phyloP scores from a whole-genome alignment of 2,888 invertebrate species.

The Leucoptera coffeella region DNA sequence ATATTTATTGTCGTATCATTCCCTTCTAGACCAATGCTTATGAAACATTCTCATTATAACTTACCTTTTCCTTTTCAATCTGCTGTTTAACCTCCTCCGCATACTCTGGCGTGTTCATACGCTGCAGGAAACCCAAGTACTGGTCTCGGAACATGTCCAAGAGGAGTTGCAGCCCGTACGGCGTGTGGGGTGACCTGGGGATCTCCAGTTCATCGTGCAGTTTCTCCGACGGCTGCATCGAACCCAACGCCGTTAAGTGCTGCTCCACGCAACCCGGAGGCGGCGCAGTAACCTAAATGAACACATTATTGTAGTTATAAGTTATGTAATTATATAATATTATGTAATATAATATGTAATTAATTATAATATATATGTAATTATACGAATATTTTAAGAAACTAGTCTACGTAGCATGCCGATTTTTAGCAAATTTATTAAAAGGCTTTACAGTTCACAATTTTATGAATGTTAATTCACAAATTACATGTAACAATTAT shows the following conservation, averaged over 20 bases:
- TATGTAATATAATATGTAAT: too few species aligned
- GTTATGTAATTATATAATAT: too few species aligned
- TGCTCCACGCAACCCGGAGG: conserved; percentile 91
- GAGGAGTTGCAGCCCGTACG: conserved; percentile 81
- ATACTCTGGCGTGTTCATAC: conserved; percentile 77
- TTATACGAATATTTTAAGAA: too few species aligned
- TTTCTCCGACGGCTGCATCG: conserved; percentile 54
- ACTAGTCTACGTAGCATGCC: too few species aligned
- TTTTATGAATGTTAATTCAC: too few species aligned
- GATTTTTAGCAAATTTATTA: too few species aligned
- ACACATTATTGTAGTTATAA: neutral
- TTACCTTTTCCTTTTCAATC: conserved; percentile 74
- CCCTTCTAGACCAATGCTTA: too few species aligned
- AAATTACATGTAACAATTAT: too few species aligned
- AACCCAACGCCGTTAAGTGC: conserved; percentile 73
- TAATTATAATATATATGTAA: too few species aligned
- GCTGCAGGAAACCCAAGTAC: conserved; percentile 75
- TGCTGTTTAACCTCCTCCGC: conserved; percentile 64
- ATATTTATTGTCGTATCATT: too few species aligned
- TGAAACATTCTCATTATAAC: too few species aligned
- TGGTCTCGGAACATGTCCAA: conserved; percentile 82
- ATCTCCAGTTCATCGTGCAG: conserved; percentile 80
- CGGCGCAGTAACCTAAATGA: conserved; percentile 64
- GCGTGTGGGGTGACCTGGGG: conserved; percentile 71
- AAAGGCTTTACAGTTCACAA: too few species aligned